phyloP scores from a whole-genome alignment of 2,797 vertebrate species.

The Knipowitschia caucasica region DNA sequence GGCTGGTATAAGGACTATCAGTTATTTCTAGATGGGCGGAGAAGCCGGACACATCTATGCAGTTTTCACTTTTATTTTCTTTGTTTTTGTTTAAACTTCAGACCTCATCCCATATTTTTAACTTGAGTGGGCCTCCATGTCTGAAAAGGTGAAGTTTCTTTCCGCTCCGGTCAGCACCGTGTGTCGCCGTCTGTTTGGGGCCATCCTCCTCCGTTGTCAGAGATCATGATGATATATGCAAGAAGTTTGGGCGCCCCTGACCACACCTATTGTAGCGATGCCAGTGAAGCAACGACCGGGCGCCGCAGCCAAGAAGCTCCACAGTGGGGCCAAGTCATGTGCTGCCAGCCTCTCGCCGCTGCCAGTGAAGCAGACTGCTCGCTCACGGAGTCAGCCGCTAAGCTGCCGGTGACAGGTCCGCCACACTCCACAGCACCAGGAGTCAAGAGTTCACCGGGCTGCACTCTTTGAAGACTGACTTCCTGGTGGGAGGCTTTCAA shows the following conservation, averaged over 20 bases:
- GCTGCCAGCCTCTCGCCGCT: conserved; percentile 15
- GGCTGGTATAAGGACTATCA: no score
- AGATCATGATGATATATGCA: background rate
- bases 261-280: conserved; percentile 11
- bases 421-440: conserved; percentile 4
- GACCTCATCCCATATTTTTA: background rate
- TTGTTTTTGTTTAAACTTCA: background rate
- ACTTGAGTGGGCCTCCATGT: background rate
- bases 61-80: no score
- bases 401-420: conserved; percentile 1
- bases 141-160: background rate
- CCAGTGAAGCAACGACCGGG: conserved; percentile 13
- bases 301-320: conserved; percentile 11
- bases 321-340: conserved; percentile 15
- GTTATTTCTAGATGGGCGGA: no score
- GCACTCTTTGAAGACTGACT: conserved; percentile 8
- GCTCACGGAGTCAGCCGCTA: conserved; percentile 13
- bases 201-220: background rate
- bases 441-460: conserved; percentile 9
- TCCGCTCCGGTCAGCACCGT: background rate
- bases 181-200: background rate
- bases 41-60: no score
- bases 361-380: conserved; percentile 5
- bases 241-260: conserved; percentile 2
- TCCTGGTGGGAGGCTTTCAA: conserved; percentile 11